phyloP scores from a whole-genome alignment of 2,113 vertebrate species.

The Oncorhynchus nerka region DNA sequence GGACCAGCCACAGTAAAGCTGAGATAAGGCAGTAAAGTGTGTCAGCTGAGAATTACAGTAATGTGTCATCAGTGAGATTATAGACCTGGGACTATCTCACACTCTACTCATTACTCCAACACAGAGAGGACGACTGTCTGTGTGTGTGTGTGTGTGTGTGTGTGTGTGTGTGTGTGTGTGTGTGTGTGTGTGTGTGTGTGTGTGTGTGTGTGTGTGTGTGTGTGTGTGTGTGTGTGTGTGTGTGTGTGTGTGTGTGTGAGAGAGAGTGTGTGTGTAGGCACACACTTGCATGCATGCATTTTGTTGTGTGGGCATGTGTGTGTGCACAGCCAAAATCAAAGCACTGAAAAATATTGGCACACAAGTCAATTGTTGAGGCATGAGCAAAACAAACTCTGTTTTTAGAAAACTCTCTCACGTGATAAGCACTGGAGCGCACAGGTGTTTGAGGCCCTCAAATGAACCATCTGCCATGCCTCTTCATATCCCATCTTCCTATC shows the following conservation, averaged over 20 bases:
- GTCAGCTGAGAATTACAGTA: conserved; percentile 57
- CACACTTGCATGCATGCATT: conserved; percentile 1
- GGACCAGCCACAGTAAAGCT: conserved; percentile 5
- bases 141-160: background rate
- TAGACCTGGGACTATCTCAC: conserved; percentile 39
- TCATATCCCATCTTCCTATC: background rate
- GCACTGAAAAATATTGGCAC: conserved; percentile 5
- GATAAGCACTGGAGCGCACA: conserved; percentile 22
- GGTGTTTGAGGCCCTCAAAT: conserved; percentile 57
- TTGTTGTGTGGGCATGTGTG: background rate
- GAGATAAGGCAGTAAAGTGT: conserved; percentile 51
- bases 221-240: conserved; percentile 2
- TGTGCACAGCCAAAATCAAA: conserved; percentile 18
- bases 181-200: background rate
- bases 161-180: background rate
- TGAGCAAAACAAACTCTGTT: conserved; percentile 18
- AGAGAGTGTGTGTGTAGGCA: too few relatives aligned
- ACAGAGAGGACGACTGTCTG: conserved; percentile 14
- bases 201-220: conserved; percentile 2
- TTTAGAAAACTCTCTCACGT: conserved; percentile 7
- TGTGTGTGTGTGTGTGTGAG: conserved; percentile 14
- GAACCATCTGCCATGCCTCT: conserved; percentile 34
- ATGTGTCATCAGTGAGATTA: conserved; percentile 63
- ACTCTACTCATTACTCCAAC: conserved; percentile 46
- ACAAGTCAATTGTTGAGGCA: conserved; percentile 34